Conservation (phyloP, 2,888 invertebrate genomes). For the Agrilus mali region DNA sequence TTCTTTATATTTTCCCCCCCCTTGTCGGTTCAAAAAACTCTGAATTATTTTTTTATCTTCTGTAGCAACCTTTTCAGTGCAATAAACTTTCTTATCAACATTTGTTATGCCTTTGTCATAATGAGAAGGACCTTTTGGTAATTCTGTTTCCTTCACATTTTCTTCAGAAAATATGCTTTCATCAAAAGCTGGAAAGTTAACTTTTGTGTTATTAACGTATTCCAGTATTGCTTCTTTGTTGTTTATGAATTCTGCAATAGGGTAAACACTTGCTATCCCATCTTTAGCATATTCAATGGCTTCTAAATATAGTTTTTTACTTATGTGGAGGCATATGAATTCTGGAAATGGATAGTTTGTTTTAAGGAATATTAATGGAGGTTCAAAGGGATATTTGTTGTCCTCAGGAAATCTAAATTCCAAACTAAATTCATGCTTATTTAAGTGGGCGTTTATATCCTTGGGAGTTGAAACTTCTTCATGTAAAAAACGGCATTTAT, state of each 20-base stretch:
- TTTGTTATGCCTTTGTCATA: slow-evolving; percentile 49
- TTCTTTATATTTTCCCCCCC: slow-evolving; percentile 48
- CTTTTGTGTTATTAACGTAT: slow-evolving; percentile 44
- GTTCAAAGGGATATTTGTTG: slow-evolving; percentile 60
- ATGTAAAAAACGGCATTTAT: slow-evolving; percentile 64
- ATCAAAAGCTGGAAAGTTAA: slow-evolving; percentile 47
- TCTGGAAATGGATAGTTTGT: slow-evolving; percentile 51
- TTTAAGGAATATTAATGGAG: slow-evolving; percentile 58
- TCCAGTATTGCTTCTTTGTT: slow-evolving; percentile 53
- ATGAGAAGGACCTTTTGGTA: slow-evolving; percentile 40
- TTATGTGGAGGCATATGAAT: slow-evolving; percentile 50
- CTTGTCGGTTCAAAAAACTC: slow-evolving; percentile 46
- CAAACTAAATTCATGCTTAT: slow-evolving; percentile 44
- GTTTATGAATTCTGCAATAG: slow-evolving; percentile 55
- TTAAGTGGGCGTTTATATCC: slow-evolving; percentile 26
- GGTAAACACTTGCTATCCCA: slow-evolving; percentile 61
- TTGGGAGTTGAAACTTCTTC: slow-evolving; percentile 28
- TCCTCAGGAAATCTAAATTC: slow-evolving; percentile 63
- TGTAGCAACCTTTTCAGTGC: slow-evolving; percentile 40
- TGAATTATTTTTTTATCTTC: slow-evolving; percentile 51
- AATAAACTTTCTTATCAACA: slow-evolving; percentile 38
- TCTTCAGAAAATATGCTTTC: slow-evolving; percentile 31
- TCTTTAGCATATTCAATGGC: slow-evolving; percentile 49
- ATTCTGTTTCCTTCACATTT: slow-evolving; percentile 17
- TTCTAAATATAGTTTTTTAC: slow-evolving; percentile 53